Percentiles rank a stretch among this genome's conserved stretches.
Evolutionary conservation across 1,140 invertebrate genomes (phyloP).

Genomic region (Tetramorium alpestre): DNA sequence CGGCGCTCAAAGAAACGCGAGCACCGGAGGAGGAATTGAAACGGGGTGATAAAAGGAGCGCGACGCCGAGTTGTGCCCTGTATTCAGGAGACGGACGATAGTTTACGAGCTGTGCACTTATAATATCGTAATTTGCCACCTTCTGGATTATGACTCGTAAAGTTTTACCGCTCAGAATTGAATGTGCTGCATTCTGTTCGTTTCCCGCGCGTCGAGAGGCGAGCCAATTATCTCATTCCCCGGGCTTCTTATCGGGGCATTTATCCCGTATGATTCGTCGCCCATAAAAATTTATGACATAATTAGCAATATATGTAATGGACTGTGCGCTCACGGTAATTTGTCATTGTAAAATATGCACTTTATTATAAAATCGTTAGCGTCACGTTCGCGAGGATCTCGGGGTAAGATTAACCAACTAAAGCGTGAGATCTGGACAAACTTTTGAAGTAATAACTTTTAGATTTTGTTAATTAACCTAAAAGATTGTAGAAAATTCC

Average conservation of each 20-base stretch:
- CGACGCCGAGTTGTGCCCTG: not conserved
- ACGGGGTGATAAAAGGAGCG: not conserved
- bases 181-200: not conserved
- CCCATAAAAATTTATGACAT: slow-evolving; percentile 1
- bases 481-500: not conserved
- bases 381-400: not conserved
- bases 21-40: slow-evolving; percentile 1
- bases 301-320: not conserved
- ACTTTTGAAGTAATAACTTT: not conserved
- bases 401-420: not conserved
- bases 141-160: slow-evolving; percentile 40
- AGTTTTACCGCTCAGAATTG: slow-evolving; percentile 16
- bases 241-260: not conserved
- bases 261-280: slow-evolving; percentile 14
- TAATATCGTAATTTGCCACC: slow-evolving; percentile 35
- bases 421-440: not conserved
- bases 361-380: slow-evolving; percentile 19
- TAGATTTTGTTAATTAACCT: slow-evolving; percentile 13
- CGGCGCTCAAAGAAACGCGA: slow-evolving; percentile 24
- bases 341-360: not conserved
- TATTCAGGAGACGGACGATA: not conserved
- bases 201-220: not conserved
- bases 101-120: slow-evolving; percentile 14
- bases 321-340: slow-evolving; percentile 3
- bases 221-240: not conserved